Percentiles rank a stretch among this genome's conserved stretches.
Evolutionary conservation across 92 coral and sea anemone genomes (phyloP).

Genomic region (Epizoanthus rinbou): DNA sequence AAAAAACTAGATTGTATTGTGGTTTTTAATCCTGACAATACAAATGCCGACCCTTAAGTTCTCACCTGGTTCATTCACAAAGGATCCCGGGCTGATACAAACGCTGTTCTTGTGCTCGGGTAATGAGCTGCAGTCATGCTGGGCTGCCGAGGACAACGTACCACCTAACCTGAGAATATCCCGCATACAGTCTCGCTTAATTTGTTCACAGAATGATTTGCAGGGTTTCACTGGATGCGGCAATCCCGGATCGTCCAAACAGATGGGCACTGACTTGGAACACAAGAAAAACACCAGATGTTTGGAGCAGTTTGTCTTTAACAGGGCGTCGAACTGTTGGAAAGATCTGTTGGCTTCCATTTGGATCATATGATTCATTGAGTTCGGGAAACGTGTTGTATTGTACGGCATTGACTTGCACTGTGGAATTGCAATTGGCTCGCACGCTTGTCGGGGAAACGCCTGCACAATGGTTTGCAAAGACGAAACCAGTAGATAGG

Average conservation of each 20-base stretch:
- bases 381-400: conserved; percentile 77
- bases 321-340: conserved; percentile 35
- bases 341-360: conserved; percentile 39
- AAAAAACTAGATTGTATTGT: too few species aligned
- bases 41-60: not conserved
- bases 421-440: conserved; percentile 65
- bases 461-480: not conserved
- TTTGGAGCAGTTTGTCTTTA: conserved; percentile 72
- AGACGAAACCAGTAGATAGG: not conserved
- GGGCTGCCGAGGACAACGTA: conserved; percentile 50
- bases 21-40: too few species aligned
- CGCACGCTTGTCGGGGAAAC: conserved; percentile 44
- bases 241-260: conserved; percentile 40
- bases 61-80: conserved; percentile 51
- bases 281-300: conserved; percentile 82
- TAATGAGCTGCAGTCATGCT: conserved; percentile 61
- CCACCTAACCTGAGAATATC: conserved; percentile 46
- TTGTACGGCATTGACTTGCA: conserved; percentile 82
- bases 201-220: conserved; percentile 73
- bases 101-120: conserved; percentile 75
- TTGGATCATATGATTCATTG: conserved; percentile 58
- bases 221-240: conserved; percentile 78
- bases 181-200: conserved; percentile 70
- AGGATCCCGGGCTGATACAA: conserved; percentile 70
- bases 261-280: conserved; percentile 78